Evolutionary conservation across 2,797 vertebrate genomes (phyloP).

Genomic region (Acipenser oxyrinchus): DNA sequence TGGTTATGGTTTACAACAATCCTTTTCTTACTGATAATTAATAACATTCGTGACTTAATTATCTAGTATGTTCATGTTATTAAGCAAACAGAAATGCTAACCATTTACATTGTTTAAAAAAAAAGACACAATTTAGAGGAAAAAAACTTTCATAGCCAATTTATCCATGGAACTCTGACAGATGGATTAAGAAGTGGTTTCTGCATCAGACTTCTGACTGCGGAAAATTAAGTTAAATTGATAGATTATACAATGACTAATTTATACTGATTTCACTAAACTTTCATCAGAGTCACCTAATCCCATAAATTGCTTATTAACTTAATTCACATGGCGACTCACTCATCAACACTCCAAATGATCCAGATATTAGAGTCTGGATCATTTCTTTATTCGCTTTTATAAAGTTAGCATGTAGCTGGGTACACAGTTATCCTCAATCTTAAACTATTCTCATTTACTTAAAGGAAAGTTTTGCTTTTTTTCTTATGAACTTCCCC

Average conservation of each 20-base stretch:
- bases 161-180: constrained; percentile 44
- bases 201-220: constrained; percentile 37
- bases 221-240: constrained; percentile 46
- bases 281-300: constrained; percentile 55
- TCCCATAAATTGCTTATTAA: constrained; percentile 62
- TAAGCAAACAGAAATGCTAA: too few relatives aligned
- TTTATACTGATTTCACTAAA: constrained; percentile 63
- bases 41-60: too few relatives aligned
- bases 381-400: constrained; percentile 13
- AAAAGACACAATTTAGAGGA: constrained; percentile 15
- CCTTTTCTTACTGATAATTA: too few relatives aligned
- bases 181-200: constrained; percentile 50
- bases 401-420: constrained; percentile 10
- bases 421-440: constrained; percentile 6
- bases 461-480: constrained; percentile 4
- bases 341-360: constrained; percentile 59
- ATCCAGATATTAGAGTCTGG: constrained; percentile 37
- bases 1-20: too few relatives aligned
- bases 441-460: constrained; percentile 17
- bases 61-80: too few relatives aligned
- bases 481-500: not conserved
- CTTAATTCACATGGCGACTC: constrained; percentile 42
- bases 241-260: constrained; percentile 54
- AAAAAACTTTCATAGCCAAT: constrained; percentile 27
- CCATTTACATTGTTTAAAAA: not conserved